Percentiles rank a stretch among this genome's conserved stretches.
Evolutionary conservation across 1,140 invertebrate genomes (phyloP).

Genomic region (Zaprionus camerounensis): DNA sequence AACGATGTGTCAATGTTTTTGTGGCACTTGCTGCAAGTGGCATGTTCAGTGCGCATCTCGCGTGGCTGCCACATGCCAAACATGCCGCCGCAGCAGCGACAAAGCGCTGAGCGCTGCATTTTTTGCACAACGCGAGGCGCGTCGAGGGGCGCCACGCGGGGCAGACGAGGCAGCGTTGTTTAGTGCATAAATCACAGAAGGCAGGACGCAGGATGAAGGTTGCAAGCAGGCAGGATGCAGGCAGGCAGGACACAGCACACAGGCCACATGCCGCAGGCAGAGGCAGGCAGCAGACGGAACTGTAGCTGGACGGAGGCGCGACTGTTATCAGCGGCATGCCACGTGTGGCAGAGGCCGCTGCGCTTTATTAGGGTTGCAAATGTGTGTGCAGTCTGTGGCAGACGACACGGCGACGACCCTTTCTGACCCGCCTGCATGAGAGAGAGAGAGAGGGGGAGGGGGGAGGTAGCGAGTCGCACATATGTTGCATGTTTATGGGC

Average conservation of each 20-base stretch:
- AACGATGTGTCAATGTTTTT: constrained; percentile 52
- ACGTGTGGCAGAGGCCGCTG: constrained; percentile 61
- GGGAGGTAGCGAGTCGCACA: constrained; percentile 34
- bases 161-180: constrained; percentile 51
- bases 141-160: not conserved
- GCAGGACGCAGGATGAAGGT: not conserved
- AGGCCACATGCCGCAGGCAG: constrained; percentile 1
- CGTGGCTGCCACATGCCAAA: constrained; percentile 51
- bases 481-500: constrained; percentile 81
- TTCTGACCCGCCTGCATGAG: constrained; percentile 5
- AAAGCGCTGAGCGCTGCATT: constrained; percentile 29
- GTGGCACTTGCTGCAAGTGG: constrained; percentile 52
- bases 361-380: constrained; percentile 79
- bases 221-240: constrained; percentile 11
- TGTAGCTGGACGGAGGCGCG: constrained; percentile 9
- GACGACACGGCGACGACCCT: constrained; percentile 35
- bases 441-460: not conserved
- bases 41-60: constrained; percentile 39
- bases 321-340: constrained; percentile 64
- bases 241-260: constrained; percentile 13
- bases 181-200: constrained; percentile 76
- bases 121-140: constrained; percentile 14
- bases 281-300: not conserved
- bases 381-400: constrained; percentile 37
- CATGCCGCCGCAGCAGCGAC: constrained; percentile 39